Evolutionary conservation across 2,113 vertebrate genomes (phyloP), one percentile per base, ranked within the genome.

Genomic region (Propithecus coquereli): DNA sequence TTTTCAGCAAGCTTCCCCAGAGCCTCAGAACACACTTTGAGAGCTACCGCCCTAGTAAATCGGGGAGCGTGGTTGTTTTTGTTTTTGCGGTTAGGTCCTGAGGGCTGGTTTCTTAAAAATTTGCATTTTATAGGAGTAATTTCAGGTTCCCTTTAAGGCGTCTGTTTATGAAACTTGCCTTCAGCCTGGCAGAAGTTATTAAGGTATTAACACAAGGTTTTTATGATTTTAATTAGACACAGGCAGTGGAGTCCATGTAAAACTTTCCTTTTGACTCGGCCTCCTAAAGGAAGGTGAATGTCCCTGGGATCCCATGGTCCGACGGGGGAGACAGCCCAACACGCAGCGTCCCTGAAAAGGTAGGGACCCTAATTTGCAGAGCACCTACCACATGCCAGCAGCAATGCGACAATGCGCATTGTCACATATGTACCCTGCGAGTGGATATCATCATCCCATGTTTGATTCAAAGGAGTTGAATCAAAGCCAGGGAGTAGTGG

Each of bases 151-250:
- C 94, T 97, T 97, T 98, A 98, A 98, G 96, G 97, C 96, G 91
- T 91, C 93, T 94, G 95, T 98, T 98, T 96, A 96, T 96, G 97
- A 97, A 98, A 97, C 68, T 80, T 87, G 92, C 96, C 94, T 97
- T 96, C 96, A 93, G 94, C 83, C 45, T 50, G 85, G 91, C 81
- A 96, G 92, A 98, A 97, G 91, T 97, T 97, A 98, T 98, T 97
- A 98, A 97, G 61, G 91, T 87, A 96, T 82, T 96, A 97, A 93
- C 86, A 96, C 95, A 96, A 91, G 95, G 88, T 90, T 86, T 98
- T 98, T 98, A 98, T 71, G 76, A 97, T 98, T 98, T 98, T 98
- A 98, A 98, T 98, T 98, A 98, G 96, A 98, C 98, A 98, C 88
- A 98, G 97, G 96, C 97, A 98, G 97, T 94, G 84, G 93, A 97